These are phyloP conservation scores for Cryptocephalus primarius DNA, from an alignment of 2,888 invertebrate genomes.

Conservation along the genomic window DNA sequence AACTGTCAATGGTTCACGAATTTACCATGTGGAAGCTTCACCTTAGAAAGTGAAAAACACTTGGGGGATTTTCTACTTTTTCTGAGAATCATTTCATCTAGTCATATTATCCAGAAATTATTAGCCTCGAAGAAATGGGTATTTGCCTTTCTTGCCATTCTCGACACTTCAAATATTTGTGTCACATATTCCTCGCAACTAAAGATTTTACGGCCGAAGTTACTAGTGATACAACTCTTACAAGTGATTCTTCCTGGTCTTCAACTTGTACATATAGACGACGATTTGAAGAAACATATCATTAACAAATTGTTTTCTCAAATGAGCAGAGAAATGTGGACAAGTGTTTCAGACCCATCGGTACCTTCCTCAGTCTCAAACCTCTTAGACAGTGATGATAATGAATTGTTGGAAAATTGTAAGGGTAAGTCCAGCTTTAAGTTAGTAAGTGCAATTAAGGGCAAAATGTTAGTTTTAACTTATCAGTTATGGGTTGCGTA, in stretches of 20 bases:
- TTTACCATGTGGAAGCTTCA: slow-evolving; percentile 8
- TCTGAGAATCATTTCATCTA: slow-evolving; percentile 42
- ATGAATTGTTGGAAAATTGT: slow-evolving; percentile 10
- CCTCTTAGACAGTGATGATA: background rate
- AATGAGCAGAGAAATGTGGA: slow-evolving; percentile 45
- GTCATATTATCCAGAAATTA: slow-evolving; percentile 35
- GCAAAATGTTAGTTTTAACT: no score
- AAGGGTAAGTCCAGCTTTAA: background rate
- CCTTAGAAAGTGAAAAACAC: slow-evolving; percentile 30
- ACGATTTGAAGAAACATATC: slow-evolving; percentile 38
- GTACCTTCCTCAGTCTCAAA: background rate
- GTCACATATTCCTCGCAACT: slow-evolving; percentile 25
- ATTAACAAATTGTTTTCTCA: slow-evolving; percentile 42
- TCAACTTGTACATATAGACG: slow-evolving; percentile 30
- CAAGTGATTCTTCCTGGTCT: slow-evolving; percentile 39
- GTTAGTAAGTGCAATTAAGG: no score
- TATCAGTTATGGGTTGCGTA: no score
- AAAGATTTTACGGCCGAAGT: slow-evolving; percentile 41
- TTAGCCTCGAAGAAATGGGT: slow-evolving; percentile 43
- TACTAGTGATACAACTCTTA: slow-evolving; percentile 43
- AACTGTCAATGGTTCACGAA: slow-evolving; percentile 13
- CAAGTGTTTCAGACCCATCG: background rate
- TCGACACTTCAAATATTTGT: slow-evolving; percentile 27
- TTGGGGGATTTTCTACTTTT: slow-evolving; percentile 47
- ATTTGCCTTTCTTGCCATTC: slow-evolving; percentile 36